Evolutionary conservation across 2,888 invertebrate species (phyloP).

Genomic region (Caenorhabditis sp.): DNA sequence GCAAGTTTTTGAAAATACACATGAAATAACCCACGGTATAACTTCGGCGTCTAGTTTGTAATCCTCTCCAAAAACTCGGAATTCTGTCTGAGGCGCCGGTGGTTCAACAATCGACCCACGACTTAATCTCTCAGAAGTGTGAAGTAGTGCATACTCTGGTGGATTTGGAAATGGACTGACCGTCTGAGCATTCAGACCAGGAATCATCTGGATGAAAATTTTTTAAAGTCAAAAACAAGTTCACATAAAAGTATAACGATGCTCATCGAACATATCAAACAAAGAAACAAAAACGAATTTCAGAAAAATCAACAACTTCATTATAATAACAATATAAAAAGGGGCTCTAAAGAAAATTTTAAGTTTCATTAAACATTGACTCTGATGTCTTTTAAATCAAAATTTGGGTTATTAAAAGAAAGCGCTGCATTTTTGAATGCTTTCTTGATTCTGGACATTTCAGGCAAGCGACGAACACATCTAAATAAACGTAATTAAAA

Average conservation of each 20-base stretch:
- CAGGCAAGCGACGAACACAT: neutral
- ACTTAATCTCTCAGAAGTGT: conserved; percentile 58
- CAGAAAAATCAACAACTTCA: neutral
- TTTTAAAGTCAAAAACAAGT: neutral
- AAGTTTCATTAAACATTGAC: neutral
- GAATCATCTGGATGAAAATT: conserved; percentile 16
- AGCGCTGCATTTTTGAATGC: neutral
- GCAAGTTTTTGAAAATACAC: neutral
- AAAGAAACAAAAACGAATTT: neutral
- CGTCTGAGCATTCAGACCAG: conserved; percentile 45
- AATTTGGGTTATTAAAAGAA: neutral
- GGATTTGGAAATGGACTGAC: conserved; percentile 67
- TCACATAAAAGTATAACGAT: neutral
- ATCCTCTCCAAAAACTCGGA: conserved; percentile 65
- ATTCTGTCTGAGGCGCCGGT: conserved; percentile 64
- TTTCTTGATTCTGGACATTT: neutral
- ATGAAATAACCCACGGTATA: conserved; percentile 19
- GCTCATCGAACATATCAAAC: neutral
- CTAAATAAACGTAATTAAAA: neutral
- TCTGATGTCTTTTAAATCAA: neutral
- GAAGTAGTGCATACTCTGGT: conserved; percentile 61
- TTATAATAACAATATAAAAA: neutral
- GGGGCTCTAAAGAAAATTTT: neutral
- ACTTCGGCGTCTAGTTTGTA: conserved; percentile 62
- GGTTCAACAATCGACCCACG: conserved; percentile 30